Conservation (phyloP, 2,797 vertebrate genomes). For the Hozukius guyotensis region DNA sequence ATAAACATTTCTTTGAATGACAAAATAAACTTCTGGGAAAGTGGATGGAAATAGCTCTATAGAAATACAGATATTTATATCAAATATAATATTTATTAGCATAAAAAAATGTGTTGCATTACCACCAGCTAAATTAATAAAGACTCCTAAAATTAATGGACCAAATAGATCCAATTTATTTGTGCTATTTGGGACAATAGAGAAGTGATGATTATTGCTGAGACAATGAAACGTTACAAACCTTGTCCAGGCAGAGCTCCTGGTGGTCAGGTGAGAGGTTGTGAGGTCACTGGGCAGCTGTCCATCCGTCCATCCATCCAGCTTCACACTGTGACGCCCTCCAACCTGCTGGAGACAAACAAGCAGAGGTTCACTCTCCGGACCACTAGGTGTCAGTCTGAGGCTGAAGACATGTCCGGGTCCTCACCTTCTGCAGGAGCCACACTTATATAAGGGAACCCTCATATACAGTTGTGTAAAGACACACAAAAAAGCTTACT, state of each 20-base stretch:
- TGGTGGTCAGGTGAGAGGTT: background rate
- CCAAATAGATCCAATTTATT: background rate
- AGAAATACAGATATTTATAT: background rate
- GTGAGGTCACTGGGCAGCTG: slow-evolving; percentile 3
- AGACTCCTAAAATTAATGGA: background rate
- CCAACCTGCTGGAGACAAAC: slow-evolving; percentile 45
- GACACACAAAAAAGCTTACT: background rate
- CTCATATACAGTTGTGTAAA: background rate
- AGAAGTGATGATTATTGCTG: background rate
- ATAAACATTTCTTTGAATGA: background rate
- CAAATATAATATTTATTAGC: background rate
- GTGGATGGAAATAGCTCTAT: background rate
- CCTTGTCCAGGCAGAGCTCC: background rate
- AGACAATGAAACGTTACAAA: background rate
- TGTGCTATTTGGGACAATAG: background rate
- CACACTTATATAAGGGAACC: slow-evolving; percentile 48
- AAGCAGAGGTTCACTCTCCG: slow-evolving; percentile 25
- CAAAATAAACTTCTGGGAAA: background rate
- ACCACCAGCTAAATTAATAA: background rate
- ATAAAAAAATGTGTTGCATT: background rate
- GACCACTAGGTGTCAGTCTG: slow-evolving; percentile 75
- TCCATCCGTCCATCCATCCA: background rate
- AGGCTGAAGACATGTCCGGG: slow-evolving; percentile 33
- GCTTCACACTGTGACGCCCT: background rate
- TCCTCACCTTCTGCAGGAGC: slow-evolving; percentile 5